phyloP scores from a whole-genome alignment of 2,797 vertebrate genomes.

The Babyrousa celebensis region DNA sequence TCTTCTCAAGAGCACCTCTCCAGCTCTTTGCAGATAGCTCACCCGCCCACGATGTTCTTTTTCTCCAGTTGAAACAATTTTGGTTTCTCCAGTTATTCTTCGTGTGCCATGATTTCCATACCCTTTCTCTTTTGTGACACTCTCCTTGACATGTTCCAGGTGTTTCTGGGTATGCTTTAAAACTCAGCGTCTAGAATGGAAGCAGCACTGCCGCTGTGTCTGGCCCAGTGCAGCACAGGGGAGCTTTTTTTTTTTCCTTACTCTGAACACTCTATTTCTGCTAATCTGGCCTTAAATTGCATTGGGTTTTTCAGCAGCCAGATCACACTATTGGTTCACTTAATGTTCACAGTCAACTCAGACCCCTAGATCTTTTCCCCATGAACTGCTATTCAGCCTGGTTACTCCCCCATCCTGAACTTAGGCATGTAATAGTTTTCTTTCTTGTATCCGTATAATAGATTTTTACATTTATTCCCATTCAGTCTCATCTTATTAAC shows the following conservation, averaged over 20 bases:
- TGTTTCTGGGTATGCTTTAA: constrained; percentile 63
- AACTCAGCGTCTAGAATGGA: background rate
- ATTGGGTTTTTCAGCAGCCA: constrained; percentile 68
- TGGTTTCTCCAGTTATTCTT: constrained; percentile 42
- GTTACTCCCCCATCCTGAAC: constrained; percentile 41
- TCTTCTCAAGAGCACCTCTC: background rate
- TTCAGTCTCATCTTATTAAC: constrained; percentile 73
- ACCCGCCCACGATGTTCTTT: background rate
- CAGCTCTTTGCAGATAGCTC: background rate
- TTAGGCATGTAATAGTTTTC: constrained; percentile 35
- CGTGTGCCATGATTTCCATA: constrained; percentile 28
- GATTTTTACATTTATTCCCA: constrained; percentile 75
- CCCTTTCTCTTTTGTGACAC: background rate
- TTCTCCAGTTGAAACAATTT: background rate
- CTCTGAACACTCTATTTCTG: constrained; percentile 62
- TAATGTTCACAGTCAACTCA: constrained; percentile 46
- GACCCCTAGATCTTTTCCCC: constrained; percentile 37
- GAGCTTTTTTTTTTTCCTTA: constrained; percentile 5
- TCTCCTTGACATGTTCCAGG: background rate
- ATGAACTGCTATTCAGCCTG: constrained; percentile 52
- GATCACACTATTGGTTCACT: constrained; percentile 55
- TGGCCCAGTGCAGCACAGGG: background rate
- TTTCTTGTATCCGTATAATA: constrained; percentile 54
- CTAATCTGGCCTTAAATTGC: constrained; percentile 64
- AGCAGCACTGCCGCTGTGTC: background rate